phyloP scores from a whole-genome alignment of 2,797 vertebrate genomes.

The Tokudaia tokunoshimensis region DNA sequence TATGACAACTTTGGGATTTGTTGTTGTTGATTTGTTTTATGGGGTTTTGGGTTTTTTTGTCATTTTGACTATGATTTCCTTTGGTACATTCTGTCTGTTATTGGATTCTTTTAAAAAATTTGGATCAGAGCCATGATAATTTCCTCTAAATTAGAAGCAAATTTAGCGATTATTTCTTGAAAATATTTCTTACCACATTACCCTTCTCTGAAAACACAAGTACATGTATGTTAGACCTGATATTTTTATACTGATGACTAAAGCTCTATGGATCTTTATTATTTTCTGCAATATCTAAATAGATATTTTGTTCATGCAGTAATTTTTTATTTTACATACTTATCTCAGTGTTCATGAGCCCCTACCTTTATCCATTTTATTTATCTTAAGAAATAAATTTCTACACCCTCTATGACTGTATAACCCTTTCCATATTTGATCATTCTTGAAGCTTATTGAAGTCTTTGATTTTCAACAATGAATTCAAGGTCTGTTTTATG shows the following conservation, averaged over 20 bases:
- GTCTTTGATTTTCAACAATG: not conserved
- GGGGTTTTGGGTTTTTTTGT: not conserved
- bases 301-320: not conserved
- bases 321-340: conserved; percentile 3
- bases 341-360: not conserved
- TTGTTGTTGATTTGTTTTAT: not conserved
- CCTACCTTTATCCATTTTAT: not conserved
- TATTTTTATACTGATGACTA: not conserved
- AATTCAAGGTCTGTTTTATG: not conserved
- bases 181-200: not conserved
- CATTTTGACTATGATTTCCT: not conserved
- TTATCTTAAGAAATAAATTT: not conserved
- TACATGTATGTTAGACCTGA: not conserved
- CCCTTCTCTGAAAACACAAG: not conserved
- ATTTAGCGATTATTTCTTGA: not conserved
- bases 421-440: not conserved
- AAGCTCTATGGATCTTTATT: not conserved
- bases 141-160: not conserved
- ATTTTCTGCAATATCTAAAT: not conserved
- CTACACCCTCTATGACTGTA: not conserved
- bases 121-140: not conserved
- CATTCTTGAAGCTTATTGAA: not conserved
- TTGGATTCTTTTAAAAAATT: not conserved
- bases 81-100: not conserved
- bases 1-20: not conserved